Evolutionary conservation across 1,140 invertebrate species (phyloP), one percentile per base, ranked within the genome.

Genomic region (Apocrypta bakeri): DNA sequence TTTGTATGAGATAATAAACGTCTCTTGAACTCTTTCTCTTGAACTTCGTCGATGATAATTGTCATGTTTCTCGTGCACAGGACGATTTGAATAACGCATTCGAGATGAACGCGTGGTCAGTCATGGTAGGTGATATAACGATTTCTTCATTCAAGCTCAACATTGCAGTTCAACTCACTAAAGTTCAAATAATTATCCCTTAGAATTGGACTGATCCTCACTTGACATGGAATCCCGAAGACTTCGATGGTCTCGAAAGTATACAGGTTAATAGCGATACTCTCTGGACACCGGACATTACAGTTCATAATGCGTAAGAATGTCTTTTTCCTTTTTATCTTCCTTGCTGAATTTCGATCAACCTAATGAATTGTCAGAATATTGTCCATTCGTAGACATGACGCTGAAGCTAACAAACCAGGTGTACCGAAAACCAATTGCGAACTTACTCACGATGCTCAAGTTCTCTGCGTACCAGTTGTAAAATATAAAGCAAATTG

Each of bases 281-380:
- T 31, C 88, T 93, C 75, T 93, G 93, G 93, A 81, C 85, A 4
- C 92, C 93, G 0, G 92, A 93, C 72, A 76, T 93, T 40, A 85
- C 89, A 0, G 81, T 92, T 27, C 91, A 91, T 42, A 92, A 91
- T 79, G 87, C 85, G 92, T 92, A 87, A 88, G 85, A n/a, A n/a
- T n/a, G n/a, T n/a, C n/a, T n/a, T n/a, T n/a, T n/a, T n/a, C n/a
- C 9, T 64, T 24, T 61, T 71, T 77, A 79, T 79, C 80, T 81
- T 17, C 61, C n/a, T n/a, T n/a, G n/a, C n/a, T n/a, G n/a, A n/a
- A n/a, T n/a, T n/a, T n/a, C n/a, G n/a, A n/a, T n/a, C n/a, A n/a
- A n/a, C n/a, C n/a, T n/a, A n/a, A n/a, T n/a, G n/a, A n/a, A n/a
- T n/a, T n/a, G n/a, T n/a, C n/a, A n/a, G n/a, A n/a, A n/a, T n/a